These are phyloP conservation scores for Triplophysa yarkandensis DNA, from an alignment of 2,797 vertebrate species.

Conservation along the genomic window DNA sequence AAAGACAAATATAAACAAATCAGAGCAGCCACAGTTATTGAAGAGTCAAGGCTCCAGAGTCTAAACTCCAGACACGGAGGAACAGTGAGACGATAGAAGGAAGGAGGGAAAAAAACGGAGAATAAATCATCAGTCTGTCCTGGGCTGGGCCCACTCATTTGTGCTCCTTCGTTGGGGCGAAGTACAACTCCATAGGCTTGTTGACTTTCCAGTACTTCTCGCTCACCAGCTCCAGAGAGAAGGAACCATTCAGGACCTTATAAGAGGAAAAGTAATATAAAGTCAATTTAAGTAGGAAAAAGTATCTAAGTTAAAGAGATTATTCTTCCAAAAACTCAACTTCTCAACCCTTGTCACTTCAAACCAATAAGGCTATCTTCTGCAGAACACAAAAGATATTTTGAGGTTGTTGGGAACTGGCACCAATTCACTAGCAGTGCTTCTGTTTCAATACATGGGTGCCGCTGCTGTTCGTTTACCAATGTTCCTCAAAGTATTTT, in stretches of 20 bases:
- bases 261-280: slow-evolving; percentile 53
- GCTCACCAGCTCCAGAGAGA: slow-evolving; percentile 96
- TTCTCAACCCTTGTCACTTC: too few relatives aligned
- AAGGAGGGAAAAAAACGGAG: slow-evolving; percentile 18
- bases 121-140: slow-evolving; percentile 53
- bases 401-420: too few relatives aligned
- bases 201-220: slow-evolving; percentile 99
- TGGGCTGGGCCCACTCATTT: slow-evolving; percentile 78
- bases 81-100: slow-evolving; percentile 35
- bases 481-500: too few relatives aligned
- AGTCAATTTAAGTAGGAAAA: too few relatives aligned
- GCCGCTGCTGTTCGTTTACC: too few relatives aligned
- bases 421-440: too few relatives aligned
- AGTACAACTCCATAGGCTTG: slow-evolving; percentile 99
- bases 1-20: slow-evolving; percentile 45
- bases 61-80: slow-evolving; percentile 40
- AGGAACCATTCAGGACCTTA: slow-evolving; percentile 97
- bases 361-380: too few relatives aligned
- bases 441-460: too few relatives aligned
- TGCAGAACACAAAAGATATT: too few relatives aligned
- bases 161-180: slow-evolving; percentile 97
- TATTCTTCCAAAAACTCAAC: too few relatives aligned
- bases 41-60: slow-evolving; percentile 42
- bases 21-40: slow-evolving; percentile 57
- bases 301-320: too few relatives aligned